These are phyloP conservation scores for Romanogobio albipinnatus DNA, from an alignment of 2,113 vertebrate species.

Conservation along the genomic window DNA sequence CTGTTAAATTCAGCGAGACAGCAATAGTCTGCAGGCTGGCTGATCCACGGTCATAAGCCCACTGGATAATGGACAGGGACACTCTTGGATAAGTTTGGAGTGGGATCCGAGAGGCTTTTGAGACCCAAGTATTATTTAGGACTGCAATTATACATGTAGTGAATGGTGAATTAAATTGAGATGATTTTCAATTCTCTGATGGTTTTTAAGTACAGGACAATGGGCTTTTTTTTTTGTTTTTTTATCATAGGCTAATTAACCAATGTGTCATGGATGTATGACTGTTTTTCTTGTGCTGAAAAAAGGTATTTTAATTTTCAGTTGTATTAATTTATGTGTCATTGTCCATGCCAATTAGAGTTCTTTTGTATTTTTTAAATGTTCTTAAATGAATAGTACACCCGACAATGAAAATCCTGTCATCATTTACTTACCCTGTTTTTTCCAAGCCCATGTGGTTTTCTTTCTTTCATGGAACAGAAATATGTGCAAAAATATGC, in stretches of 20 bases:
- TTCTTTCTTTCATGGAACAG: not conserved
- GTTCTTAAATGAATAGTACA: not conserved
- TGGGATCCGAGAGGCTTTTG: not conserved
- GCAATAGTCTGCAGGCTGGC: conserved; percentile 42
- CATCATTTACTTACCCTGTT: not conserved
- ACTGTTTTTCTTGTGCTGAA: not conserved
- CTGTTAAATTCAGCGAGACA: conserved; percentile 36
- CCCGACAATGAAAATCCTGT: not conserved
- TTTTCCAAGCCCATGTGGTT: not conserved
- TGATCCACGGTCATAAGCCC: not conserved
- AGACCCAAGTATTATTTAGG: not conserved
- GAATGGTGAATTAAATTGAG: conserved; percentile 14
- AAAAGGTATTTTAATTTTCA: not conserved
- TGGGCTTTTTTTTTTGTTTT: not conserved
- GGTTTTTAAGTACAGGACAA: not conserved
- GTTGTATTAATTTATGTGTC: not conserved
- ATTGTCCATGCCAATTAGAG: not conserved
- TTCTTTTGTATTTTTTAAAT: not conserved
- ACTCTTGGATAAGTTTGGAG: conserved; percentile 1
- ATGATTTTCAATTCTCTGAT: not conserved
- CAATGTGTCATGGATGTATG: not conserved
- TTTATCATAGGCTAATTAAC: conserved; percentile 10
- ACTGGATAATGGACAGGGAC: conserved; percentile 29
- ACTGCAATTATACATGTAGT: not conserved
- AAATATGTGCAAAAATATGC: not conserved